Evolutionary conservation across 2,113 vertebrate species (phyloP).

Genomic region (Aegithalos caudatus): DNA sequence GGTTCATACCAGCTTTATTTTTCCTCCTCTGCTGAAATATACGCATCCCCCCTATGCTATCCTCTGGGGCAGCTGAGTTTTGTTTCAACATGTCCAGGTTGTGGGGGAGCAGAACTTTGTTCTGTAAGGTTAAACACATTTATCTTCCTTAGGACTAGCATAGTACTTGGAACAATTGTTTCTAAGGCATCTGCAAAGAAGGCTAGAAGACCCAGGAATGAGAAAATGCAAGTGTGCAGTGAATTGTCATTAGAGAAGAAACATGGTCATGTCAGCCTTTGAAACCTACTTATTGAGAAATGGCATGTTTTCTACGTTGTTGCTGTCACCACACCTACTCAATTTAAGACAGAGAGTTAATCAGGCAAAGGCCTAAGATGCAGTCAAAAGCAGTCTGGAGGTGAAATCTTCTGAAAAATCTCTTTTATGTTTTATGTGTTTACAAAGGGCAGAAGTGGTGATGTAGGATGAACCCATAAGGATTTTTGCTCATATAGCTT

Average conservation of each 20-base stretch:
- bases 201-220: not conserved
- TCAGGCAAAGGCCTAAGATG: not conserved
- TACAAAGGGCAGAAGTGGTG: not conserved
- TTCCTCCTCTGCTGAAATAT: not conserved
- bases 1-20: not conserved
- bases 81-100: not conserved
- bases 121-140: not conserved
- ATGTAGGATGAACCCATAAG: not conserved
- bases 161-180: not conserved
- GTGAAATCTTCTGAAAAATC: fast-evolving
- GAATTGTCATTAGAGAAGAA: not conserved
- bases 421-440: not conserved
- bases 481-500: not conserved
- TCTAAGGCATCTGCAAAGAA: not conserved
- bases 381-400: not conserved
- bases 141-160: not conserved
- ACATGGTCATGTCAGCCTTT: not conserved
- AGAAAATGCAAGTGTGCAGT: not conserved
- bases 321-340: not conserved
- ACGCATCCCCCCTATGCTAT: not conserved
- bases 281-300: not conserved
- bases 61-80: not conserved
- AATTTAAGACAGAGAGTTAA: not conserved
- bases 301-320: not conserved
- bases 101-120: not conserved